phyloP scores from a whole-genome alignment of 2,113 vertebrate genomes.

The Chamaetylas fuelleborni region DNA sequence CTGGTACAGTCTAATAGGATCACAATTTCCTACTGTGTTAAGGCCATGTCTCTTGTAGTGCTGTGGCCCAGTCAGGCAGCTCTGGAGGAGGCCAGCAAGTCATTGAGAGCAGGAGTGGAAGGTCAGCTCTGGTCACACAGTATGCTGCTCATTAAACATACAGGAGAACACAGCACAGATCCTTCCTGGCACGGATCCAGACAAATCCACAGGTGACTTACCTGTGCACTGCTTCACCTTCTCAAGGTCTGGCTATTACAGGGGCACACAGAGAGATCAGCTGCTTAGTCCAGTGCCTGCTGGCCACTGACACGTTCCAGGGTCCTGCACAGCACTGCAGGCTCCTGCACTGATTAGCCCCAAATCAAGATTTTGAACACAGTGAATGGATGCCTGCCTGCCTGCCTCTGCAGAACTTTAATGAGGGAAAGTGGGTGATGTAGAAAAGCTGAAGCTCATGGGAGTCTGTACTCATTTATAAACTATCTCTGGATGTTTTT shows the following conservation, averaged over 20 bases:
- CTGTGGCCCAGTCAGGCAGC: not conserved
- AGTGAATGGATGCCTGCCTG: not conserved
- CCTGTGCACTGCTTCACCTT: not conserved
- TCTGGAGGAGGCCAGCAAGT: not conserved
- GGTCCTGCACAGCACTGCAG: not conserved
- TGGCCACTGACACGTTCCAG: not conserved
- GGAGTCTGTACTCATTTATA: not conserved
- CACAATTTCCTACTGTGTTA: not conserved
- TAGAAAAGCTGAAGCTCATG: not conserved
- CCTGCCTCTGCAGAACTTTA: not conserved
- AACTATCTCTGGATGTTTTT: not conserved
- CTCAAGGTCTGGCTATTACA: not conserved
- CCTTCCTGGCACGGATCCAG: not conserved
- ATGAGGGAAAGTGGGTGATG: accelerated
- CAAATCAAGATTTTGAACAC: not conserved
- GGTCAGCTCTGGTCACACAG: not conserved
- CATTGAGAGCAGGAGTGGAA: not conserved
- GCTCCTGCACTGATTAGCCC: not conserved
- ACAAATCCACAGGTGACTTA: not conserved
- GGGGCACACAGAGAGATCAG: not conserved
- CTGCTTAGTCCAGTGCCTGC: not conserved
- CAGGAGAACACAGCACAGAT: not conserved
- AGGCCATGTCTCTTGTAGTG: not conserved
- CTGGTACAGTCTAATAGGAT: not conserved
- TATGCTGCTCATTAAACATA: not conserved